Percentiles rank a stretch among this genome's conserved stretches.
These are phyloP conservation scores for Hyposmocoma kahamanoa DNA, from an alignment of 1,140 invertebrate genomes.

Conservation along the genomic window DNA sequence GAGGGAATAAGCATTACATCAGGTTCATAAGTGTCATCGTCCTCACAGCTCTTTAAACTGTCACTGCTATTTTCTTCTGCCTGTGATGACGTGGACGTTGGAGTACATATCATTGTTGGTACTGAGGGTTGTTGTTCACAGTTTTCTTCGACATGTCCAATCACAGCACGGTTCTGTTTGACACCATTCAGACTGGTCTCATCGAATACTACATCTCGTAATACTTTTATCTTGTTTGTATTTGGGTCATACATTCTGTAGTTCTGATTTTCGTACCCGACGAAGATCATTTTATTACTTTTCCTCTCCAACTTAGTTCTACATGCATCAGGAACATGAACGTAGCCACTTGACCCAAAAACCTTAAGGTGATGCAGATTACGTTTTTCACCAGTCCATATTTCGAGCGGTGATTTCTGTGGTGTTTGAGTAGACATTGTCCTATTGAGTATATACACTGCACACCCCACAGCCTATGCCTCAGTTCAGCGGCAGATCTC, in stretches of 20 bases:
- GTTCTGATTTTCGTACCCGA: no score
- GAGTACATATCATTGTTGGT: conserved; percentile 25
- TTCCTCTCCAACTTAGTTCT: conserved; percentile 23
- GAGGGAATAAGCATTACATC: background rate
- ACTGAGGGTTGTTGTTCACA: conserved; percentile 20
- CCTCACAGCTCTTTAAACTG: conserved; percentile 6
- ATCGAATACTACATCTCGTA: no score
- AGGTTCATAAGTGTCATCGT: conserved; percentile 12
- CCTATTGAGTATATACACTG: conserved; percentile 45
- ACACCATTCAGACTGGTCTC: no score
- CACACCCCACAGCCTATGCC: conserved; percentile 23
- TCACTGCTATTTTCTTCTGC: no score
- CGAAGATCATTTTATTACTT: conserved; percentile 24
- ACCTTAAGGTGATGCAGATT: conserved; percentile 15
- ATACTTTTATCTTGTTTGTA: no score
- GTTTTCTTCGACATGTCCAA: conserved; percentile 23
- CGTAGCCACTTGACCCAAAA: conserved; percentile 22
- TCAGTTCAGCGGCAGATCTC: conserved; percentile 14
- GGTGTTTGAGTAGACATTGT: conserved; percentile 18
- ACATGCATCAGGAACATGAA: conserved; percentile 21
- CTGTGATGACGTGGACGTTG: no score
- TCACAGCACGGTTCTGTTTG: no score
- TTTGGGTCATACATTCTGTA: no score
- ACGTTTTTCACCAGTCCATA: conserved; percentile 22
- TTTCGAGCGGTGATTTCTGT: no score